These are phyloP conservation scores for Eublepharis macularius DNA, from an alignment of 2,113 vertebrate genomes.

Conservation along the genomic window DNA sequence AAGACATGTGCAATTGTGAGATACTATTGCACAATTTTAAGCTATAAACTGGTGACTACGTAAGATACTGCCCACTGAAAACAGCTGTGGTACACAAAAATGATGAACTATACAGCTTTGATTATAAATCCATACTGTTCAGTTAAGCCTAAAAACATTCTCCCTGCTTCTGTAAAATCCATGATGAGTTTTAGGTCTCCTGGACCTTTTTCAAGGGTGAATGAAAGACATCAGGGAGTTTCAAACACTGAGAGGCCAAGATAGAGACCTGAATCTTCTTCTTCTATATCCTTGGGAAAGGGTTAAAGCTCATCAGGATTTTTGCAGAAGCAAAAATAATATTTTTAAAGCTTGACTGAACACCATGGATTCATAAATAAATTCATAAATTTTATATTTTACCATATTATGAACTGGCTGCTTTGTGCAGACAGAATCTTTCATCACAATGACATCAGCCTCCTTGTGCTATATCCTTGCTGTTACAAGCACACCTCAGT, in stretches of 20 bases:
- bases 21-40: neutral
- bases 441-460: neutral
- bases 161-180: neutral
- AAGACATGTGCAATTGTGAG: neutral
- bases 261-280: neutral
- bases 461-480: neutral
- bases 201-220: neutral
- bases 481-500: neutral
- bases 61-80: constrained; percentile 1
- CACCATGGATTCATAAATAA: neutral
- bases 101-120: neutral
- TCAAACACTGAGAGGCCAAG: neutral
- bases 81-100: neutral
- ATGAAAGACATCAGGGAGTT: neutral
- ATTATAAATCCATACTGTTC: neutral
- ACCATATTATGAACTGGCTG: neutral
- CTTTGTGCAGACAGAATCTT: neutral
- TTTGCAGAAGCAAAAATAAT: neutral
- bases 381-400: neutral
- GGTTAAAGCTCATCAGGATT: neutral
- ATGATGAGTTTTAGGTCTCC: neutral
- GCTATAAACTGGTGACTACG: neutral
- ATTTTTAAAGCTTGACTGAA: neutral
- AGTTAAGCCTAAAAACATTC: neutral
- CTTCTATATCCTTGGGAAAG: neutral